Percentiles rank a stretch among this genome's conserved stretches.
Conservation (phyloP, 2,888 invertebrate genomes). For the Mechanitis mazaeus region DNA sequence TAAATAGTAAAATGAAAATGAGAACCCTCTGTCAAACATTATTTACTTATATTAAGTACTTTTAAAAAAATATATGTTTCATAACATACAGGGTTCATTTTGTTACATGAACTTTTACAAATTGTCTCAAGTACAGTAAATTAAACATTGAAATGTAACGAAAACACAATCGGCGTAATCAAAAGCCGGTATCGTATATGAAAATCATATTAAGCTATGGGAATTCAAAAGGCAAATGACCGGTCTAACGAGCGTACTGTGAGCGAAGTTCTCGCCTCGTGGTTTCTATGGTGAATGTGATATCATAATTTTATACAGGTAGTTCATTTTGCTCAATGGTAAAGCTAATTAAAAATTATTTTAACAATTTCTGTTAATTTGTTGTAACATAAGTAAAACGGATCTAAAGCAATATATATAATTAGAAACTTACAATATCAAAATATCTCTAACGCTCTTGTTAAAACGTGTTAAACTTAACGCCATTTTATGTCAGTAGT, state of each 20-base stretch:
- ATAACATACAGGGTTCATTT: neutral
- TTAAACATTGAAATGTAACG: constrained; percentile 6
- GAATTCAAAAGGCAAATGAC: constrained; percentile 27
- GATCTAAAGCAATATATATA: no score
- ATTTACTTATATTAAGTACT: no score
- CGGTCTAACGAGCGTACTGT: constrained; percentile 23
- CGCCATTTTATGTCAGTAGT: no score
- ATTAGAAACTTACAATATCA: no score
- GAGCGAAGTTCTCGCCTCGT: constrained; percentile 18
- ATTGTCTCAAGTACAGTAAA: neutral
- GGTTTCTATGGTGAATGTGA: constrained; percentile 15
- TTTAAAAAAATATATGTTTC: neutral
- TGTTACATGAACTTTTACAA: neutral
- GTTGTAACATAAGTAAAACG: no score
- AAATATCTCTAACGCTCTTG: no score
- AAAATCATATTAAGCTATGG: constrained; percentile 24
- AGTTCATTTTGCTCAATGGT: neutral
- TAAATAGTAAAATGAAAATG: no score
- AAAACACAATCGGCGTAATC: constrained; percentile 25
- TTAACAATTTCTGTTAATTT: neutral
- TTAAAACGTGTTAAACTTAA: no score
- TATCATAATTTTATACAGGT: constrained; percentile 3
- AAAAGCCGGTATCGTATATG: constrained; percentile 26
- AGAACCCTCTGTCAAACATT: no score
- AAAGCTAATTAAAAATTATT: neutral